Evolutionary conservation across 2,113 vertebrate genomes (phyloP), one percentile per base, ranked within the genome.

Genomic region (Tringa solitaria): DNA sequence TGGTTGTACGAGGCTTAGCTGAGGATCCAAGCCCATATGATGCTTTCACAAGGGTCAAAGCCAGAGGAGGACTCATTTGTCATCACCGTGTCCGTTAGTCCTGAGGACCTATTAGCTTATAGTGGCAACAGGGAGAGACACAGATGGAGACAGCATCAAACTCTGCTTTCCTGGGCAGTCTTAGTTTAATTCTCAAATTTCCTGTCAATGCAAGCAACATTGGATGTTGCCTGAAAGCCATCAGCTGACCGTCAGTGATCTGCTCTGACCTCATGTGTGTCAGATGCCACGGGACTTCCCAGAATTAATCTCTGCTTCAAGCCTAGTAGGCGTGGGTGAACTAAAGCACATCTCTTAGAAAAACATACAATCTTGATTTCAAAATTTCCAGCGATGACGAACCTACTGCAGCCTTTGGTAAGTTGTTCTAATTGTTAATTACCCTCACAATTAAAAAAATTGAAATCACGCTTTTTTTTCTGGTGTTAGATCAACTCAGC

Each of bases 371-470:
- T 89, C 60, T 94, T 96, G 92, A 90, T 95, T 95, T 89, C 92
- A 94, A 93, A 96, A 86, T 95, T 96, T 77, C 85, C 92, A 93
- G 64, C 27, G 56, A 81, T 90, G 88, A 61, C 5, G 73, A 96
- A 70, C 37, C 76, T 80, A 72, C 88, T 90, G 78, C 93, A 78
- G 30, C 72, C 59, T 90, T 94, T 90, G 96, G 92, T 96, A 96
- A 97, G 95, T 97, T 94, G 68, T 87, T 97, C 85, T 84, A 81
- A 81, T 81, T 95, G 83, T 88, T 94, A 65, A 94, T 94, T 95
- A 88, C 14, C 35, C 51, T 95, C 56, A 77, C 56, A 56, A 21
- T 39, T 73, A 19, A 61, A 92, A 41, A 68, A 82, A 30, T 23
- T 0, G 0, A 90, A 88, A 56, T 69, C 22, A 23, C 9, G 15